Evolutionary conservation across 2,113 vertebrate species (phyloP).

Genomic region (Apeltes quadracus): DNA sequence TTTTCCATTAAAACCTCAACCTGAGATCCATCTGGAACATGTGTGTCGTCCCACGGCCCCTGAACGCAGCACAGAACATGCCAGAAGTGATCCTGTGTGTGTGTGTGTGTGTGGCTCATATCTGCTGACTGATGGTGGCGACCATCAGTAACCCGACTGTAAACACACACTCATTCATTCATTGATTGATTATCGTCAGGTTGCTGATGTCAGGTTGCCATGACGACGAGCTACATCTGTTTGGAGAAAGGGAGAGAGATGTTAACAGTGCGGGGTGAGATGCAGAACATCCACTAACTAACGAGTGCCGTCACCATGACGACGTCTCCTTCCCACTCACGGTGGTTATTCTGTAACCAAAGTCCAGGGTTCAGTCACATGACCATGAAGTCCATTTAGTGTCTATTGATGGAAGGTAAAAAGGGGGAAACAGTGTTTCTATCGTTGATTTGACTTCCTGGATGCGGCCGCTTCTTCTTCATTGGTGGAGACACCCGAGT

Average conservation of each 20-base stretch:
- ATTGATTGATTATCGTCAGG: conserved; percentile 65
- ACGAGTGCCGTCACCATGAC: too few relatives aligned
- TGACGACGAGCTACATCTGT: conserved; percentile 53
- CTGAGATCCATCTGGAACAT: too few relatives aligned
- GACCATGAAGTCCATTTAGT: too few relatives aligned
- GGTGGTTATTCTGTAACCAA: too few relatives aligned
- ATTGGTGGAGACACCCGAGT: too few relatives aligned
- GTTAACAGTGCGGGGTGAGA: background rate
- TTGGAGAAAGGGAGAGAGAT: background rate
- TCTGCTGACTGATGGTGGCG: conserved; percentile 63
- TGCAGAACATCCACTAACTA: too few relatives aligned
- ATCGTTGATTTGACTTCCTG: too few relatives aligned
- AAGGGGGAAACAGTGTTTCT: too few relatives aligned
- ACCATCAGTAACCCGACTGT: conserved; percentile 61
- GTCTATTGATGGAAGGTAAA: too few relatives aligned
- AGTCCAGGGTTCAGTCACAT: too few relatives aligned
- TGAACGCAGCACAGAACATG: conserved; percentile 18
- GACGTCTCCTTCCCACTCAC: too few relatives aligned
- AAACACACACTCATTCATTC: conserved; percentile 65
- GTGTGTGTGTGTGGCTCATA: conserved; percentile 40
- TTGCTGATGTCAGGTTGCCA: conserved; percentile 48
- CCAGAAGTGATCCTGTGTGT: background rate
- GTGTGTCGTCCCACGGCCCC: background rate
- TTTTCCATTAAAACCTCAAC: background rate
- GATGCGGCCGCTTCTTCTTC: too few relatives aligned